Evolutionary conservation across 2,888 invertebrate genomes (phyloP).

Genomic region (Caprella mutica): DNA sequence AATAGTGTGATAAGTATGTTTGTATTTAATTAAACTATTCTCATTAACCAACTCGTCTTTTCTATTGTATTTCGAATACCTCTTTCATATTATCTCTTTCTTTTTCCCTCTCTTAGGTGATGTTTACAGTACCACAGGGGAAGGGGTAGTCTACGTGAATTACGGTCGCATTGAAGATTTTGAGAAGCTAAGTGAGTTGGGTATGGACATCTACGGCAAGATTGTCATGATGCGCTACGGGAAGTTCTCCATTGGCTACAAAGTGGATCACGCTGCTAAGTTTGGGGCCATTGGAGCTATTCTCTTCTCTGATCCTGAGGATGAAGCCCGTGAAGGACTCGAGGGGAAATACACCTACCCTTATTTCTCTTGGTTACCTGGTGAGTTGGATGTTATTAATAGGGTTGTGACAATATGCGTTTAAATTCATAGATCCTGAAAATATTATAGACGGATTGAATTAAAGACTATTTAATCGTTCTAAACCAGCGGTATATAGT

Average conservation of each 20-base stretch:
- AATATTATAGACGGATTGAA: no score
- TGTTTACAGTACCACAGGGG: conserved; percentile 23
- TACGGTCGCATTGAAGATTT: conserved; percentile 43
- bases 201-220: conserved; percentile 40
- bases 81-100: no score
- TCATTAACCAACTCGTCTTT: no score
- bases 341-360: conserved; percentile 36
- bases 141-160: conserved; percentile 41
- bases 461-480: no score
- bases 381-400: no score
- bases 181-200: conserved; percentile 37
- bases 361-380: conserved; percentile 37
- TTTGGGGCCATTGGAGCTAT: conserved; percentile 42
- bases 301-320: conserved; percentile 42
- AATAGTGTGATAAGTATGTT: no score
- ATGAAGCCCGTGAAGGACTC: conserved; percentile 38
- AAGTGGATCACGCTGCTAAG: conserved; percentile 38
- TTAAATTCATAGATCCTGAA: no score
- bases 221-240: conserved; percentile 46
- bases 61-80: no score
- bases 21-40: no score
- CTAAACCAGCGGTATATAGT: no score
- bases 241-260: conserved; percentile 43
- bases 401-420: no score
- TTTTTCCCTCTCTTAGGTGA: no score